These are phyloP conservation scores for Spheniscus mendiculus DNA, from an alignment of 2,113 vertebrate species.

Conservation along the genomic window DNA sequence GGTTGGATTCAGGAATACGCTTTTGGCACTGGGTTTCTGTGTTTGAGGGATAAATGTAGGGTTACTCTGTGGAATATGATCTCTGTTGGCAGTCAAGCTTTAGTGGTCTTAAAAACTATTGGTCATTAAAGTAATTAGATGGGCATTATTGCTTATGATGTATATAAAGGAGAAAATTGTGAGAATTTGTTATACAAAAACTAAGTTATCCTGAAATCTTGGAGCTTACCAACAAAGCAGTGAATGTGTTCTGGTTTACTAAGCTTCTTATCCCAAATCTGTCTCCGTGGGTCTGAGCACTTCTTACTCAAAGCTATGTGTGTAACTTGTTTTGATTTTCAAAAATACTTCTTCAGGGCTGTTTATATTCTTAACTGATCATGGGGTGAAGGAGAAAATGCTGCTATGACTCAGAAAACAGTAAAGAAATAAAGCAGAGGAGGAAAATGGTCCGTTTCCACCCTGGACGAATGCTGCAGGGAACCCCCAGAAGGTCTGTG, in stretches of 20 bases:
- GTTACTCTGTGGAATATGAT: rapidly evolving
- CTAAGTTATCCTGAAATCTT: background rate
- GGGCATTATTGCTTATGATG: rapidly evolving
- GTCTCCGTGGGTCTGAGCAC: background rate
- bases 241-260: background rate
- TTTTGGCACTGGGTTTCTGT: background rate
- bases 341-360: background rate
- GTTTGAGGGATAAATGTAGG: background rate
- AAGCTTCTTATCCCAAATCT: background rate
- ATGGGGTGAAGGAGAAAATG: background rate
- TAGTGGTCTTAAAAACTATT: background rate
- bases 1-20: rapidly evolving
- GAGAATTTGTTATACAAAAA: background rate
- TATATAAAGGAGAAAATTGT: background rate
- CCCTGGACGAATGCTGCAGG: rapidly evolving
- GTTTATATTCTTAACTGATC: background rate
- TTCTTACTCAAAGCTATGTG: too few species aligned
- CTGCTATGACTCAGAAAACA: background rate
- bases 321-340: too few species aligned
- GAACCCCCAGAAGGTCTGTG: background rate
- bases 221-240: background rate
- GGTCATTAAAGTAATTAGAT: background rate
- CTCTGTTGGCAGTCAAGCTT: background rate
- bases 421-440: background rate
- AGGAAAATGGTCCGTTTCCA: rapidly evolving